Percentiles rank a stretch among this genome's conserved stretches.
Conservation (phyloP, 2,797 vertebrate species). For the Hypotaenidia okinawae region DNA sequence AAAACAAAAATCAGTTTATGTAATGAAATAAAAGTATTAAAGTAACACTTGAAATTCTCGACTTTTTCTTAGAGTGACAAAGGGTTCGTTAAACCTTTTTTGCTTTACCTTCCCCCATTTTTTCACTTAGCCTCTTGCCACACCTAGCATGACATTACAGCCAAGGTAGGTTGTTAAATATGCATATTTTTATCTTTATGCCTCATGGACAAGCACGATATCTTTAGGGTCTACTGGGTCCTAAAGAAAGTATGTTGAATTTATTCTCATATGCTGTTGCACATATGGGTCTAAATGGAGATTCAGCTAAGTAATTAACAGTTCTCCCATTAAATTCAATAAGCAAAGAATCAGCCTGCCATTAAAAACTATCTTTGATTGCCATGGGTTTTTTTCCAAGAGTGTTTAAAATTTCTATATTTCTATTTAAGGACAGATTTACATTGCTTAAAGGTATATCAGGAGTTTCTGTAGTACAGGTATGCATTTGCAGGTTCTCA, state of each 20-base stretch:
- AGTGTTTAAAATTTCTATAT: not conserved
- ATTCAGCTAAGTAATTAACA: not conserved
- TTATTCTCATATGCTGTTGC: not conserved
- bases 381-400: not conserved
- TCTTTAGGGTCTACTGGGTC: not conserved
- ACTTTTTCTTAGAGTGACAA: not conserved
- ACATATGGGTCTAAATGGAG: not conserved
- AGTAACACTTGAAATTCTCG: not conserved
- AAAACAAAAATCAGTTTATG: not conserved
- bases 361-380: not conserved
- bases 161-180: not conserved
- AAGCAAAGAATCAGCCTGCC: not conserved
- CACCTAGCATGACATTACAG: not conserved
- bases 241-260: not conserved
- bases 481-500: not conserved
- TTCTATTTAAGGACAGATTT: not conserved
- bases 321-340: not conserved
- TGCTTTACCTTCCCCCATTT: not conserved
- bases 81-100: not conserved
- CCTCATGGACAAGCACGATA: not conserved
- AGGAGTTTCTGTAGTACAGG: not conserved
- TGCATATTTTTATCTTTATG: not conserved
- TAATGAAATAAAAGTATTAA: not conserved
- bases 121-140: not conserved
- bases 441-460: not conserved